Conservation (phyloP, 1,140 invertebrate species). For the Danaus plexippus region DNA sequence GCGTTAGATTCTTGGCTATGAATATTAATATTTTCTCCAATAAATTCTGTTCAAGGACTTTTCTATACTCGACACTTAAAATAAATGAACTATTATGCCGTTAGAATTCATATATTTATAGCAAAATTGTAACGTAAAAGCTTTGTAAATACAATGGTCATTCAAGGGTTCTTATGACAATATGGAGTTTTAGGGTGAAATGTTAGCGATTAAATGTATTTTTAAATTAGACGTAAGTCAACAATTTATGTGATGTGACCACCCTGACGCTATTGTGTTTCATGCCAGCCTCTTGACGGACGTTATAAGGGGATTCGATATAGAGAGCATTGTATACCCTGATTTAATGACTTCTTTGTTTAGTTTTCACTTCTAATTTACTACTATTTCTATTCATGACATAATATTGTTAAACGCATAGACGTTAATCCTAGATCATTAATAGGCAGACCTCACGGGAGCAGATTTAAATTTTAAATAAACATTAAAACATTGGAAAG, state of each 20-base stretch:
- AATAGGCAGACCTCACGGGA: no score
- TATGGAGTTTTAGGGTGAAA: conserved; percentile 26
- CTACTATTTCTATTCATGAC: no score
- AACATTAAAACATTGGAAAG: no score
- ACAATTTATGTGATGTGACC: conserved; percentile 49
- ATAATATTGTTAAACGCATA: no score
- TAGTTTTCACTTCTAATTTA: conserved; percentile 6
- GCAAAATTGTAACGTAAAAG: conserved; percentile 12
- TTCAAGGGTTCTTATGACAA: conserved; percentile 9
- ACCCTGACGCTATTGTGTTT: conserved; percentile 52
- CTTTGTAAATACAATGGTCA: conserved; percentile 14
- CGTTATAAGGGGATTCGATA: conserved; percentile 40
- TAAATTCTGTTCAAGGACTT: conserved; percentile 17
- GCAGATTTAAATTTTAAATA: no score
- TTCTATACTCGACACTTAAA: conserved; percentile 31
- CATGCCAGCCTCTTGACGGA: conserved; percentile 44
- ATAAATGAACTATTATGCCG: conserved; percentile 31
- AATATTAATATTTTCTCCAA: conserved; percentile 26
- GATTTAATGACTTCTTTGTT: conserved; percentile 45
- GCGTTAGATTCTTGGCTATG: conserved; percentile 8
- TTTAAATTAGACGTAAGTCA: conserved; percentile 33
- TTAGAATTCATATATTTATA: conserved; percentile 11
- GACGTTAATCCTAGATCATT: no score
- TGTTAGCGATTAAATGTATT: conserved; percentile 53
- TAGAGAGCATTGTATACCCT: conserved; percentile 35